phyloP scores from a whole-genome alignment of 1,140 invertebrate species.

The Calosoma granatense region DNA sequence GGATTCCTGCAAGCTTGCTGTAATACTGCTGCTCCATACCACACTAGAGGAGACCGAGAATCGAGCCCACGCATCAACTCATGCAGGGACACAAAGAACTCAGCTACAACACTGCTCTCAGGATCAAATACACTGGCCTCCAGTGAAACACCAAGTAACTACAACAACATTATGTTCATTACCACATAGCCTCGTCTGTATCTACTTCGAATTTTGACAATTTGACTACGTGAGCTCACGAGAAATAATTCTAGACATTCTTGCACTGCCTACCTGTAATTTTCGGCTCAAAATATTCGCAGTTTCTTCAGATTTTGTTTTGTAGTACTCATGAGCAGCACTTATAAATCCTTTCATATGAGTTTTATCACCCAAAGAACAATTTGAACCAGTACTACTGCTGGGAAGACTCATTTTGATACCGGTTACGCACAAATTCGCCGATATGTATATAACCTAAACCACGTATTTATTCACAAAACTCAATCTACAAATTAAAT shows the following conservation, averaged over 20 bases:
- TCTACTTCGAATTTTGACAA: no score
- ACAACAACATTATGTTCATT: slow-evolving; percentile 14
- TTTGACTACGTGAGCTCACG: not conserved
- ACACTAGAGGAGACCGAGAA: slow-evolving; percentile 32
- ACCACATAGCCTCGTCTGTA: not conserved
- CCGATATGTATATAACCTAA: not conserved
- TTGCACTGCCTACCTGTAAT: slow-evolving; percentile 40
- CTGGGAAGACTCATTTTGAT: not conserved
- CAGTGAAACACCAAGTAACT: slow-evolving; percentile 38
- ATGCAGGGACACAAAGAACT: slow-evolving; percentile 45
- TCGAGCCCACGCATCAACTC: slow-evolving; percentile 33
- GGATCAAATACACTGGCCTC: slow-evolving; percentile 45
- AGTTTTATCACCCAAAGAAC: not conserved
- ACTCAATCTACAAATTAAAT: not conserved
- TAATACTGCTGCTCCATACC: slow-evolving; percentile 51
- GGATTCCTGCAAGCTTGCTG: slow-evolving; percentile 47
- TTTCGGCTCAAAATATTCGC: slow-evolving; percentile 36
- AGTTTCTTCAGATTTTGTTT: slow-evolving; percentile 34
- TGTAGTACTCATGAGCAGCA: slow-evolving; percentile 33
- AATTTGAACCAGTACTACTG: not conserved
- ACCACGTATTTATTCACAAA: not conserved
- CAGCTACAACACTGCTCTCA: slow-evolving; percentile 31
- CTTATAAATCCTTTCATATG: slow-evolving; percentile 37
- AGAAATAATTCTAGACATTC: no score
- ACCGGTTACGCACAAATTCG: not conserved